Evolutionary conservation across 2,888 invertebrate genomes (phyloP).

Genomic region (Oscheius sp.): DNA sequence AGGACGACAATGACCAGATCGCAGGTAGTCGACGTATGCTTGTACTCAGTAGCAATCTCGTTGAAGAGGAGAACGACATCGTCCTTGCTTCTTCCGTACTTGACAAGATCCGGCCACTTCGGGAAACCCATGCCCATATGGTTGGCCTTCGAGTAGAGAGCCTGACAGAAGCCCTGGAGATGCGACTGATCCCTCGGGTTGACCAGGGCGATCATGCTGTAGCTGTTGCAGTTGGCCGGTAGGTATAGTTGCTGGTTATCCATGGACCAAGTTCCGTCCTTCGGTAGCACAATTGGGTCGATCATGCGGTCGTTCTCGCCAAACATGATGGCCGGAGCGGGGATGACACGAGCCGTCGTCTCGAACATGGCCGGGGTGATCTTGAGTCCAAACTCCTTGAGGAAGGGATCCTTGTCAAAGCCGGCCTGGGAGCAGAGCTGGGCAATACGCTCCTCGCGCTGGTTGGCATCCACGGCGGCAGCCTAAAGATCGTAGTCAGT

Average conservation of each 20-base stretch:
- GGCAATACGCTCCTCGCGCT: conserved; percentile 63
- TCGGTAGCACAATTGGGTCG: conserved; percentile 63
- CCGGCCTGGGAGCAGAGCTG: conserved; percentile 61
- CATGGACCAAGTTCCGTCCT: conserved; percentile 69
- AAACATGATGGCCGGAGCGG: conserved; percentile 66
- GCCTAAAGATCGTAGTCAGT: conserved; percentile 4
- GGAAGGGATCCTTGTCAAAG: conserved; percentile 66
- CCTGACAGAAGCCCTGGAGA: conserved; percentile 62
- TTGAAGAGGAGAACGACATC: conserved; percentile 55
- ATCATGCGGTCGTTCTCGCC: conserved; percentile 56
- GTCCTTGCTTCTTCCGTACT: conserved; percentile 58
- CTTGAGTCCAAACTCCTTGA: conserved; percentile 62
- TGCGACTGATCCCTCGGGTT: conserved; percentile 58
- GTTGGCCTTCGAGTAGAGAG: conserved; percentile 55
- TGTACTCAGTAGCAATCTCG: conserved; percentile 61
- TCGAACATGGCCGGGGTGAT: conserved; percentile 65
- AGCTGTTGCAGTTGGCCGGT: conserved; percentile 62
- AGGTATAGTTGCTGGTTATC: conserved; percentile 65
- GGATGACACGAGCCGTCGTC: conserved; percentile 66
- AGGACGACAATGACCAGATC: conserved; percentile 67
- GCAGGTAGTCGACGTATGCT: conserved; percentile 54
- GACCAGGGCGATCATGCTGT: conserved; percentile 66
- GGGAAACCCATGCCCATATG: conserved; percentile 69
- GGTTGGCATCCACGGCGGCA: conserved; percentile 67
- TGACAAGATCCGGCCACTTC: conserved; percentile 67